Conservation (phyloP, 2,113 vertebrate species). For the Recurvirostra avosetta region DNA sequence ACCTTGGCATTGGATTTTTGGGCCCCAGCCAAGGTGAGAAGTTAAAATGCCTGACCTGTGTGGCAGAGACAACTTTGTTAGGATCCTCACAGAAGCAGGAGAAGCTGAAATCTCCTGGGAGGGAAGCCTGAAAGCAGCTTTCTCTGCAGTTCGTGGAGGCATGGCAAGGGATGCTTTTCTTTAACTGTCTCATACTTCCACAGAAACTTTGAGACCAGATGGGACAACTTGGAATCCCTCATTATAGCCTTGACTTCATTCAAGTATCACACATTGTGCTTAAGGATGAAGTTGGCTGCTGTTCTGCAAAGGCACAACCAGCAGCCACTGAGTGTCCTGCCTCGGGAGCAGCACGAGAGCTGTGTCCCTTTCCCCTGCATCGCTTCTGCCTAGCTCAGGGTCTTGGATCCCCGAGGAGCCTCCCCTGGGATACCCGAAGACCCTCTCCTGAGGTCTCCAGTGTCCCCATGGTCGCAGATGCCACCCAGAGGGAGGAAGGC, state of each 20-base stretch:
- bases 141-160: neutral
- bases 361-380: neutral
- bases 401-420: fast-evolving
- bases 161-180: neutral
- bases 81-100: neutral
- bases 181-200: neutral
- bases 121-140: neutral
- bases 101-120: neutral
- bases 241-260: neutral
- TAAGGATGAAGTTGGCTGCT: neutral
- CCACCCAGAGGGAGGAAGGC: neutral
- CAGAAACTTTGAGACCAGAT: neutral
- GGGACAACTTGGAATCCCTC: neutral
- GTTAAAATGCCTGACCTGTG: neutral
- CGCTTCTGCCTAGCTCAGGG: neutral
- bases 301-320: neutral
- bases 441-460: neutral
- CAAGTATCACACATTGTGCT: fast-evolving
- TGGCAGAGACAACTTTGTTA: neutral
- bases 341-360: fast-evolving
- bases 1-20: neutral
- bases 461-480: fast-evolving
- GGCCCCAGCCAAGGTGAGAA: neutral
- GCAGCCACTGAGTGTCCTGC: fast-evolving
- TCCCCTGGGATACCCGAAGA: neutral